Base-by-base conservation (phyloP, 2,113 vertebrate species). In the Hippoglossus stenolepis region DNA sequence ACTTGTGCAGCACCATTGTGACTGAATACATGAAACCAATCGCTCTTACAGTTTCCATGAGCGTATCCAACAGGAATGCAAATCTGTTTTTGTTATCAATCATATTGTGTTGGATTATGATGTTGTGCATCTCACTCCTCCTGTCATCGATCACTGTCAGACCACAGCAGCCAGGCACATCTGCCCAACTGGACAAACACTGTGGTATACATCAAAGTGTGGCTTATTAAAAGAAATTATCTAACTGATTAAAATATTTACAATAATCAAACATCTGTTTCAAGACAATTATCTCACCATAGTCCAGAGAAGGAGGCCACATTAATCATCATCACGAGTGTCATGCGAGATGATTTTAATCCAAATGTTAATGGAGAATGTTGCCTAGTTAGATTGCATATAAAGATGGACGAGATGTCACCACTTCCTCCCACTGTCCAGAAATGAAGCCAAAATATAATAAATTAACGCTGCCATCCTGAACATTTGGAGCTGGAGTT, bases 191-290 rank as follows among this genome's bases (percentile, higher is more conserved):
- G 77, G 64, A 85, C 60, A 77, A 67, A 73, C 56, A 28, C 49
- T 2, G 5, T 15, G 49, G 40, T 56, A 74, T 24, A 12, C 54
- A 64, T 63, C 67, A 56, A 85, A 58, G 47, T 80, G 56, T 56
- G 31, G 75, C 68, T 83, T 70, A 89, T 88, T 84, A 79, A 80
- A 85, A 82, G 0, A 17, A 20, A 51, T 5, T 73, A 79, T 84
- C 83, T 31, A 31, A 31, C 7, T 23, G 13, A 45, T 24, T 40
- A 17, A 23, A 21, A 23, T 24, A 23, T 64, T 45, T 45, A 20
- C 38, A 76, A 72, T 65, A 76, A 73, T 56, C 45, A 58, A 82
- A 73, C 81, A 83, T 31, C 31, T 79, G 87, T 59, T 82, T 53
- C 24, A 82, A 72, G 26, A 85, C 75, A 73, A 73, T 86, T 79